Evolutionary conservation across 2,888 invertebrate species (phyloP), one percentile per base, ranked within the genome.

Genomic region (Hanleya hanleyi): DNA sequence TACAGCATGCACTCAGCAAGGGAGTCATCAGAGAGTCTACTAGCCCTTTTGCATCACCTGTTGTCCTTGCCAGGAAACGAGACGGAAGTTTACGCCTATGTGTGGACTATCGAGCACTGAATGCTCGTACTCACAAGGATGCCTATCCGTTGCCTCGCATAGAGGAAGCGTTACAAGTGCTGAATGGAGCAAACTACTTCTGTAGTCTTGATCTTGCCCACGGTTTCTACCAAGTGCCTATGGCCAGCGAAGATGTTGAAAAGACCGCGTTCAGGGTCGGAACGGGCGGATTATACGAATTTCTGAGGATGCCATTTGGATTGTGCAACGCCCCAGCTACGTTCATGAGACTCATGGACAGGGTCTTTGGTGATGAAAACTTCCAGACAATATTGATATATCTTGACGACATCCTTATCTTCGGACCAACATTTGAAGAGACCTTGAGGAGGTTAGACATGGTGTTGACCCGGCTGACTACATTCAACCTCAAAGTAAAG

Each of bases 101-200:
- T 61, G 71, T 81, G 3, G 84, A 85, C 38, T 87, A 76, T 71
- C 51, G 82, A 29, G 47, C 47, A 4, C 51, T 86, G 5, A 87
- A 84, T 75, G 65, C 71, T 9, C 67, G 75, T 15, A 83, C 84
- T 15, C 67, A 64, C 2, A 75, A 77, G 49, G 83, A 86, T 67
- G 69, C 70, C 7, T 81, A 77, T 67, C 84, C 84, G 1, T 66
- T 87, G 7, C 82, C 85, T 3, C 33, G 76, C 4, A 82, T 87
- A n/a, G 75, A 83, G n/a, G 82, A 83, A 26, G 71, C 74, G 1
- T 64, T 85, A 18, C 77, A 83, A 22, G 68, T 65, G 1, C 47
- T 83, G 32, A 37, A 62, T 7, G 77, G 80, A 18, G 73, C 77
- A 3, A 70, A 67, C 12, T 79, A 70, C 36, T 83, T 86, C 57